Evolutionary conservation across 2,797 vertebrate species (phyloP), one percentile per base, ranked within the genome.

Genomic region (Vespertilio murinus): DNA sequence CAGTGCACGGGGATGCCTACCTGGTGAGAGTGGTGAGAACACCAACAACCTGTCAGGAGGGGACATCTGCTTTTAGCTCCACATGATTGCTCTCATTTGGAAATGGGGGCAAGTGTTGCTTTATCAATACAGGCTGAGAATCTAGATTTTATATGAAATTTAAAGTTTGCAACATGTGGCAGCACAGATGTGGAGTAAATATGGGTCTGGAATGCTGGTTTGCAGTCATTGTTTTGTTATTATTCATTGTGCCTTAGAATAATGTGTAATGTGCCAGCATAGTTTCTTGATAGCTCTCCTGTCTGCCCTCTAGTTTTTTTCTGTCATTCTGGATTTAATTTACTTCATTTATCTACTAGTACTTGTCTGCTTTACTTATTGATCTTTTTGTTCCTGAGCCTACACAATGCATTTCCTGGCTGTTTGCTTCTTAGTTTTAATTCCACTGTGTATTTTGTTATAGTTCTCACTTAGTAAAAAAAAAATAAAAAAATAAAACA

Each of bases 341-440:
- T 83, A 14, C 45, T 59, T 77, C 20, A 4, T 87, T 96, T 78
- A 8, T 52, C 38, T 77, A 61, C 42, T 45, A 38, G 17, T 38
- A 61, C 42, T 45, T 54, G 17, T 38, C 40, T 59, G 5, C 79
- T 52, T 93, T 88, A 89, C 73, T 65, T 94, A 95, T 84, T 75
- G n/a, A 90, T 89, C 38, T 84, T 38, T 88, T 80, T 92, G 5
- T 33, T 81, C 11, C 38, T 70, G 9, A 78, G 52, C 45, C 16
- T 45, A 17, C 11, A 40, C 10, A 81, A 3, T 81, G 33, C 20
- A 33, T 93, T 94, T 35, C 7, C 42, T 88, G 28, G 14, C 6
- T 33, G 3, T 80, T 71, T 64, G 30, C 4, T 89, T 81, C 45
- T 81, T 81, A 45, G 3, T 85, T 92, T 93, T 91, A 64, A 81